Evolutionary conservation across 2,888 invertebrate genomes (phyloP), one percentile per base, ranked within the genome.

Genomic region (Cryptophagus acutangulus): DNA sequence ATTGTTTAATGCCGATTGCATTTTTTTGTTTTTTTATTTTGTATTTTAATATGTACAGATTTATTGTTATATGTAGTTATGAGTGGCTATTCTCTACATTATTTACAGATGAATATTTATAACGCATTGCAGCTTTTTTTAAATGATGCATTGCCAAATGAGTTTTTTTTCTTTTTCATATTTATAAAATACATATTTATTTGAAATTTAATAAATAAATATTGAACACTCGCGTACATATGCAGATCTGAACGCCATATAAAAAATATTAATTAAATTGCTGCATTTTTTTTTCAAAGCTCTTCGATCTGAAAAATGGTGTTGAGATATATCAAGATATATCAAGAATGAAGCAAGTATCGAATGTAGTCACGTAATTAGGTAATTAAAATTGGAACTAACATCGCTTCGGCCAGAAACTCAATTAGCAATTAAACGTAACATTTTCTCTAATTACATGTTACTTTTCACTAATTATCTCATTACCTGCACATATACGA

Each of bases 371-470:
- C 72, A 71, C 70, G 73, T 74, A 73, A 74, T 74, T 73, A 74
- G 73, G 72, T 72, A 72, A 74, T 74, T 74, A 74, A 74, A 74
- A 74, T 74, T 74, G 71, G 72, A 73, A 73, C 71, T 72, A 57
- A 58, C 59, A 58, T 63, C 71, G 71, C 71, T 71, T 71, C 71
- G 70, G 69, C 67, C 70, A 71, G 72, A 72, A 73, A 73, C 72
- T 74, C 74, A 74, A 74, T 74, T 74, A 74, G 73, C 74, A 74
- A 74, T 74, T 74, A 73, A 74, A 74, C 73, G 72, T 72, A 69
- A 72, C 71, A 73, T 74, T 74, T 74, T 74, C 73, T 72, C 72
- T 73, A 73, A 74, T 74, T 74, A 73, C 73, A 62, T 56, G 71
- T 72, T 71, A 71, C 69, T 71, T 72, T 71, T 67, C 69, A 64